Percentiles rank a stretch among this genome's conserved stretches.
These are phyloP conservation scores for Anabacerthia variegaticeps DNA, from an alignment of 2,797 vertebrate species.

Conservation along the genomic window DNA sequence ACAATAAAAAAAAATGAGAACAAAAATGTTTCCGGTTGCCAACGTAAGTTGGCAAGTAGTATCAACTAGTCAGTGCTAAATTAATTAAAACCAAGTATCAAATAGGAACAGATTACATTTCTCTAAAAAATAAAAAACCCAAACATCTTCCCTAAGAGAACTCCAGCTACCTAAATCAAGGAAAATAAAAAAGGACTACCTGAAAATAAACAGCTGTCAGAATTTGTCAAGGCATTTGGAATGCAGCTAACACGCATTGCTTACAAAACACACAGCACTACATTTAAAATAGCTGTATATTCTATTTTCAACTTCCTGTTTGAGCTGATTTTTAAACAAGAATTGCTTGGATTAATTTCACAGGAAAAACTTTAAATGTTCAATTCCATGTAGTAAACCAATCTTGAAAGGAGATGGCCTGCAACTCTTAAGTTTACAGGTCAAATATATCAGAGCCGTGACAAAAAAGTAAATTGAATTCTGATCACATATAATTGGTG, in stretches of 20 bases:
- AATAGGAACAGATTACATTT: background rate
- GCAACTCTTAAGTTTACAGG: background rate
- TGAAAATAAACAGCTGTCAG: background rate
- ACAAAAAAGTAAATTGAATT: background rate
- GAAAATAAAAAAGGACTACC: background rate
- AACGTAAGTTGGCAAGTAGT: accelerated
- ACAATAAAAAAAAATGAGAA: background rate
- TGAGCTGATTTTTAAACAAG: background rate
- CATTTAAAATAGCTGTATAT: background rate
- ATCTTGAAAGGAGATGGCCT: background rate
- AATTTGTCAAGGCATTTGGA: background rate
- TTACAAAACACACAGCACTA: background rate
- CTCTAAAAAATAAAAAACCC: background rate
- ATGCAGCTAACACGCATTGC: background rate
- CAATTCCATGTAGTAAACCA: background rate
- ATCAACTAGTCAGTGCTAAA: background rate
- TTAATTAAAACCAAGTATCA: background rate
- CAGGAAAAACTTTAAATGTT: background rate
- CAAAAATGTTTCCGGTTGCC: background rate
- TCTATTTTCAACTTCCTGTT: background rate
- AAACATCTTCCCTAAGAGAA: background rate
- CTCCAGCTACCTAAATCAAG: background rate
- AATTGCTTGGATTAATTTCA: background rate
- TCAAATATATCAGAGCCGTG: background rate
- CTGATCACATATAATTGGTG: background rate